A percentile compares a stretch with the other conserved stretches of the same genome.
These are phyloP conservation scores for Mayetiola destructor DNA, from an alignment of 2,888 invertebrate genomes.

Conservation along the genomic window DNA sequence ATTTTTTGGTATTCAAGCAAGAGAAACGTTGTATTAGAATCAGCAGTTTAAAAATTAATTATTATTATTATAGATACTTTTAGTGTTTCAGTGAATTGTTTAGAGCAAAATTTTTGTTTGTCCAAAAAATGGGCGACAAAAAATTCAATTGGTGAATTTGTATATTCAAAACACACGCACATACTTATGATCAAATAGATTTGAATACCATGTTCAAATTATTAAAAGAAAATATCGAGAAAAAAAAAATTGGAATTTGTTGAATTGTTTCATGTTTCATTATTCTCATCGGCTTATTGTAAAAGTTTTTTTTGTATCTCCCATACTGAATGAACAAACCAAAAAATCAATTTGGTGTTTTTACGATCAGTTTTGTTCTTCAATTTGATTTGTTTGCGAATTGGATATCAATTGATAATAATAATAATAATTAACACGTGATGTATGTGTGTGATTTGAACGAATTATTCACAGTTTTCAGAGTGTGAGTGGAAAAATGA, in stretches of 20 bases:
- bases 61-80: too few species aligned
- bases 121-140: background rate
- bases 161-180: constrained; percentile 12
- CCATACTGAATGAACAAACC: too few species aligned
- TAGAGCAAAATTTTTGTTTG: background rate
- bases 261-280: too few species aligned
- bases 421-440: background rate
- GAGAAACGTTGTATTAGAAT: background rate
- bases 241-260: constrained; percentile 7
- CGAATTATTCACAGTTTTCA: too few species aligned
- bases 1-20: background rate
- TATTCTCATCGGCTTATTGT: too few species aligned
- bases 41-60: too few species aligned
- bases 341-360: too few species aligned
- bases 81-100: background rate
- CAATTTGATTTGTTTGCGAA: background rate
- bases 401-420: background rate
- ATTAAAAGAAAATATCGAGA: background rate
- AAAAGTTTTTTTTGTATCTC: too few species aligned
- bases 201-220: too few species aligned
- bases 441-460: constrained; percentile 4
- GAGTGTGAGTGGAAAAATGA: too few species aligned
- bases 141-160: background rate
- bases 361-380: background rate
- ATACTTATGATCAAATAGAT: constrained; percentile 13